phyloP scores from a whole-genome alignment of 1,140 invertebrate species.

The Brachionus plicatilis region DNA sequence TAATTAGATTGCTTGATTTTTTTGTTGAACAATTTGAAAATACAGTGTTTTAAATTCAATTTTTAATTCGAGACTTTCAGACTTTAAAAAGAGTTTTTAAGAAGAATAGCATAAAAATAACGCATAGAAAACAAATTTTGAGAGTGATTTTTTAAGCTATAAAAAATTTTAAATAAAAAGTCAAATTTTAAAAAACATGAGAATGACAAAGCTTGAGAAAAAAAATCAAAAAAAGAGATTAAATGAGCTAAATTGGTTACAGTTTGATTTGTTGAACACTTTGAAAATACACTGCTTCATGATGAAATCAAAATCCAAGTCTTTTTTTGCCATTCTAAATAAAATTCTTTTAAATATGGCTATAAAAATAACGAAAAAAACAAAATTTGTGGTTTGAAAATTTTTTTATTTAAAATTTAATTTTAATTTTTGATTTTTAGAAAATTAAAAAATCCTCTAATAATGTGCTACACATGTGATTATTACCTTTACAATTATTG shows the following conservation, averaged over 20 bases:
- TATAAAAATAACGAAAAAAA: neutral
- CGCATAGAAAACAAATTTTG: no score
- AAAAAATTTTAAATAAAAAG: neutral
- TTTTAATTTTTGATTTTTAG: neutral
- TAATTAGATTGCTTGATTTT: no score
- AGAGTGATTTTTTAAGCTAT: no score
- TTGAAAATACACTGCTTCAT: neutral
- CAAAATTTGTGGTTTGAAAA: neutral
- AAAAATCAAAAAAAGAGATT: neutral
- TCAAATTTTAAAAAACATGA: neutral
- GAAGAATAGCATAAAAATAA: no score
- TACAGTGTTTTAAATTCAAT: no score
- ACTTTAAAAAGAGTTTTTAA: no score
- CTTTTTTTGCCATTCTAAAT: neutral
- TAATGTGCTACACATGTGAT: no score
- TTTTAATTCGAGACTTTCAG: no score
- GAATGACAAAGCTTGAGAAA: no score
- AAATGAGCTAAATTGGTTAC: neutral
- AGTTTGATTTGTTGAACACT: neutral
- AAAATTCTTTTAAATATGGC: neutral
- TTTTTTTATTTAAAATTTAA: neutral
- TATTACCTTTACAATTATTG: no score
- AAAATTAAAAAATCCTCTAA: neutral
- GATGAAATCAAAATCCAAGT: neutral
- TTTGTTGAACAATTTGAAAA: no score